phyloP scores from a whole-genome alignment of 2,888 invertebrate species.

The Acanthosepion lycidas region DNA sequence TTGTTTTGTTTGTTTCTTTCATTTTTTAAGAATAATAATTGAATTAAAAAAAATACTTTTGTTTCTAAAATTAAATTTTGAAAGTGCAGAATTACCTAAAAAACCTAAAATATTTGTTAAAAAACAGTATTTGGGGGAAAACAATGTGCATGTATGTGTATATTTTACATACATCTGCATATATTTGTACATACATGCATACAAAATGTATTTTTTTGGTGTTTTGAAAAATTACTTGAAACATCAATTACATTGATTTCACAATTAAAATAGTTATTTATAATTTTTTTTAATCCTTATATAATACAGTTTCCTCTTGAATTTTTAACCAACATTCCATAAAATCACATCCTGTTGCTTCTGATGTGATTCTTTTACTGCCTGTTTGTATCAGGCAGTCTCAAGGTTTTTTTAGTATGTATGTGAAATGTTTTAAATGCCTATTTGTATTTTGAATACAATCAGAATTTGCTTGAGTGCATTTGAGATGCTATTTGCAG shows the following conservation, averaged over 20 bases:
- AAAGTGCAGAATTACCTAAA: neutral
- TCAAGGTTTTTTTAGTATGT: neutral
- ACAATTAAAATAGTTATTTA: neutral
- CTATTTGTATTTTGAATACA: neutral
- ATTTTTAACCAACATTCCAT: slow-evolving; percentile 6
- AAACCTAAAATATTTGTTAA: neutral
- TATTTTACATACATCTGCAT: neutral
- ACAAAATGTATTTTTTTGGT: neutral
- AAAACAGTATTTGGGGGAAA: neutral
- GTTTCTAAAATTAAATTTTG: neutral
- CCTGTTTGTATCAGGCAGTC: neutral
- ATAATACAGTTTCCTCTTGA: neutral
- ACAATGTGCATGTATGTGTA: neutral
- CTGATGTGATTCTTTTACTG: neutral
- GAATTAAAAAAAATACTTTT: neutral
- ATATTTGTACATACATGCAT: neutral
- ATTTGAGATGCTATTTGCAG: neutral
- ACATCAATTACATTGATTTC: neutral
- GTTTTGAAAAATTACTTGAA: neutral
- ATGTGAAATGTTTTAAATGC: slow-evolving; percentile 1
- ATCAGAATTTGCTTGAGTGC: slow-evolving; percentile 33
- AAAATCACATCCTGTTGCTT: neutral
- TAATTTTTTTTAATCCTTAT: too few relatives aligned
- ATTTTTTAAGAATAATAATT: neutral
- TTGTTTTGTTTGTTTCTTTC: neutral